These are phyloP conservation scores for Cerastis rubricosa DNA, from an alignment of 2,888 invertebrate genomes.

Conservation along the genomic window DNA sequence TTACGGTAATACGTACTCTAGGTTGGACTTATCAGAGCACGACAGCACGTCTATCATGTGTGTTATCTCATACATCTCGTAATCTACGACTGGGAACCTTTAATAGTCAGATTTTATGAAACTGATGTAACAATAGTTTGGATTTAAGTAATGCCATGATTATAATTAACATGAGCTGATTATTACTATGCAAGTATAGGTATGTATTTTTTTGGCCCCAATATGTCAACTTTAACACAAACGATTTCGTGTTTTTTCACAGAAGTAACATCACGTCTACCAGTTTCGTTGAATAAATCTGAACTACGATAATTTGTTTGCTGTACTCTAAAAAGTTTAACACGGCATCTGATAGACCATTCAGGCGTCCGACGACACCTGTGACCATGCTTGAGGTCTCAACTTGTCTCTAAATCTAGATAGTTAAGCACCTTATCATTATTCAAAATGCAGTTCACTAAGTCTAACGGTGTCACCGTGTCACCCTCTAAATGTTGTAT, in stretches of 20 bases:
- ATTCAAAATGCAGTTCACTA: conserved; percentile 25
- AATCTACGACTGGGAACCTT: conserved; percentile 31
- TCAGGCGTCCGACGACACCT: conserved; percentile 25
- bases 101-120: conserved; percentile 8
- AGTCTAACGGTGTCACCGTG: not conserved
- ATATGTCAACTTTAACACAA: not conserved
- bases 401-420: conserved; percentile 10
- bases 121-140: conserved; percentile 10
- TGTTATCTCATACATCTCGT: conserved; percentile 35
- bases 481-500: not conserved
- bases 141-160: not conserved
- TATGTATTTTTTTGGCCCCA: not conserved
- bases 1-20: too few species aligned
- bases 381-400: conserved; percentile 4
- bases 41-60: conserved; percentile 39
- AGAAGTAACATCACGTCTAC: not conserved
- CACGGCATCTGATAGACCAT: conserved; percentile 22
- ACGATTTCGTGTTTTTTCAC: not conserved
- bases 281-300: conserved; percentile 3
- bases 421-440: conserved; percentile 16
- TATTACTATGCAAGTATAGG: not conserved
- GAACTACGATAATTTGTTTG: conserved; percentile 16
- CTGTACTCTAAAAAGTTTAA: conserved; percentile 15
- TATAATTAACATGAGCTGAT: not conserved
- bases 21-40: conserved; percentile 43